Base-by-base conservation (phyloP, 2,113 vertebrate genomes). In the Alethe castanea region DNA sequence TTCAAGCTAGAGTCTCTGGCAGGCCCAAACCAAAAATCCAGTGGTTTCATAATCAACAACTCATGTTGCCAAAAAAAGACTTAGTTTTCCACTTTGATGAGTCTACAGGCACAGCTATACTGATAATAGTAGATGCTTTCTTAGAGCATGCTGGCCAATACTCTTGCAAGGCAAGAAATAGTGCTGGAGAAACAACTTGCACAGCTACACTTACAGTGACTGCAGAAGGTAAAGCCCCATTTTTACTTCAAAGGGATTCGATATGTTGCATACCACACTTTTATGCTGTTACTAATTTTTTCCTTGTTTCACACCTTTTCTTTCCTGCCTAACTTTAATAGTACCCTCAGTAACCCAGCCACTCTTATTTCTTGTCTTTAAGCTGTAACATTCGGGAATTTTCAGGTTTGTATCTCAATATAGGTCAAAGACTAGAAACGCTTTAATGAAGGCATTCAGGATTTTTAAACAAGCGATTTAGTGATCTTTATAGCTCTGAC, bases 61-160 rank as follows among this genome's bases (percentile, higher is more conserved):
- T 97, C 65, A 97, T 99, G 76, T 97, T 97, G 70, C 98, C 99
- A 97, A 96, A 96, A 79, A 99, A 97, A 98, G 98, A 99, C 86
- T 61, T 99, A 97, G 98, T 99, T 96, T 99, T 99, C 97, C 98
- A 98, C 95, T 99, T 99, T 96, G 99, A 99, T 96, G 98, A 99
- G 95, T 97, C 97, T 94, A 98, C 98, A 83, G 98, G 98, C 98
- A 98, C 98, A 88, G 99, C 98, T 97, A 98, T 98, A 85, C 97
- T 99, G 97, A 98, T 99, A 95, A 98, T 99, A 97, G 99, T 99
- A 71, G 99, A 99, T 92, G 98, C 99, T 94, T 99, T 98, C 94
- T 95, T 97, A 95, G 98, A 99, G 97, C 99, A 99, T 96, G 98
- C 98, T 74, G 99, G 99, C 72, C 97, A 98, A 86, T 99, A 99